Conservation (phyloP, 2,797 vertebrate species). For the Characodon lateralis region DNA sequence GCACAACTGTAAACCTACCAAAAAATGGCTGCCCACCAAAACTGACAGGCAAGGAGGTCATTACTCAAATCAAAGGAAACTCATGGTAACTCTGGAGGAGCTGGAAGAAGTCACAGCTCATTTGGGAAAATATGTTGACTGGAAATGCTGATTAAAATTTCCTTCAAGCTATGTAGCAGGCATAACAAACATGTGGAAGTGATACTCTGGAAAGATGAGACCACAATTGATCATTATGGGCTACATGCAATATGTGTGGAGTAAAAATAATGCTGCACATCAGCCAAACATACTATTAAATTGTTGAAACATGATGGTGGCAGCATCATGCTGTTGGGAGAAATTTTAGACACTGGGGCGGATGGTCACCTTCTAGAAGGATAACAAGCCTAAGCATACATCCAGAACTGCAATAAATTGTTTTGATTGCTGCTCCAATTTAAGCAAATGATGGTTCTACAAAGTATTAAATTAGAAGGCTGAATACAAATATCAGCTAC, state of each 20-base stretch:
- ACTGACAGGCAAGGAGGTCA: no score
- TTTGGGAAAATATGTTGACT: not conserved
- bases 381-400: not conserved
- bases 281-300: not conserved
- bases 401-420: not conserved
- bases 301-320: not conserved
- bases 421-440: not conserved
- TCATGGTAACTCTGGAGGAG: not conserved
- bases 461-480: not conserved
- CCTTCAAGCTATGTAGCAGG: no score
- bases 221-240: no score
- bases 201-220: not conserved
- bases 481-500: no score
- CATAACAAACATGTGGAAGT: not conserved
- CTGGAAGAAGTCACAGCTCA: not conserved
- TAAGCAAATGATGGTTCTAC: not conserved
- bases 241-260: not conserved
- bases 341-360: not conserved
- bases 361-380: not conserved
- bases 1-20: not conserved
- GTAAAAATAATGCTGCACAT: not conserved
- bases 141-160: not conserved
- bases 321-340: not conserved
- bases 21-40: not conserved
- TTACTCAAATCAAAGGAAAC: no score